Conservation (phyloP, 2,797 vertebrate genomes). For the Furcifer pardalis region DNA sequence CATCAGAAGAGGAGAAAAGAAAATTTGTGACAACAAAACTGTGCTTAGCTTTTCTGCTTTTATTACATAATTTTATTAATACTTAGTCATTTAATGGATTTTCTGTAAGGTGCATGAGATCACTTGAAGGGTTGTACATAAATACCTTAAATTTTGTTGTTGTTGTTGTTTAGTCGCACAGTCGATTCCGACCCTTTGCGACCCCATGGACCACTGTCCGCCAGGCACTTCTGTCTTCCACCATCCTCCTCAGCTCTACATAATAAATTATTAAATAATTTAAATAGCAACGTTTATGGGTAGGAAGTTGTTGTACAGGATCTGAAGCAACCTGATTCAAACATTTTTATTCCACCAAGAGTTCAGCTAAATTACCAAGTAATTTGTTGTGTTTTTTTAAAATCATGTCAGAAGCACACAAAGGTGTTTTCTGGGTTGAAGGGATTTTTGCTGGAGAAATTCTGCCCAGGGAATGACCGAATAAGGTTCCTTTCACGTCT, state of each 20-base stretch:
- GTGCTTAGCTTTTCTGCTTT: background rate
- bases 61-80: background rate
- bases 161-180: too few relatives aligned
- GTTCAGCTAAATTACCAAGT: slow-evolving; percentile 31
- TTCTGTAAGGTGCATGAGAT: background rate
- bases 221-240: too few relatives aligned
- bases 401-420: too few relatives aligned
- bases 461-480: too few relatives aligned
- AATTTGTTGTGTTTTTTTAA: too few relatives aligned
- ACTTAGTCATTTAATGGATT: background rate
- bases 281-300: slow-evolving; percentile 16
- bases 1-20: background rate
- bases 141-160: background rate
- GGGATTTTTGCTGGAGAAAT: too few relatives aligned
- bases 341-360: slow-evolving; percentile 46
- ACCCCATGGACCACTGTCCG: too few relatives aligned
- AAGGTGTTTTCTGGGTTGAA: too few relatives aligned
- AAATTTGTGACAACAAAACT: background rate
- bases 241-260: too few relatives aligned
- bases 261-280: background rate
- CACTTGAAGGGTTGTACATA: background rate
- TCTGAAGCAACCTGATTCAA: slow-evolving; percentile 40
- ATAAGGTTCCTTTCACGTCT: too few relatives aligned
- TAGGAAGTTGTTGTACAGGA: slow-evolving; percentile 14
- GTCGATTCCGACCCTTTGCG: too few relatives aligned